These are phyloP conservation scores for Callinectes sapidus DNA, from an alignment of 2,888 invertebrate genomes.

Conservation along the genomic window DNA sequence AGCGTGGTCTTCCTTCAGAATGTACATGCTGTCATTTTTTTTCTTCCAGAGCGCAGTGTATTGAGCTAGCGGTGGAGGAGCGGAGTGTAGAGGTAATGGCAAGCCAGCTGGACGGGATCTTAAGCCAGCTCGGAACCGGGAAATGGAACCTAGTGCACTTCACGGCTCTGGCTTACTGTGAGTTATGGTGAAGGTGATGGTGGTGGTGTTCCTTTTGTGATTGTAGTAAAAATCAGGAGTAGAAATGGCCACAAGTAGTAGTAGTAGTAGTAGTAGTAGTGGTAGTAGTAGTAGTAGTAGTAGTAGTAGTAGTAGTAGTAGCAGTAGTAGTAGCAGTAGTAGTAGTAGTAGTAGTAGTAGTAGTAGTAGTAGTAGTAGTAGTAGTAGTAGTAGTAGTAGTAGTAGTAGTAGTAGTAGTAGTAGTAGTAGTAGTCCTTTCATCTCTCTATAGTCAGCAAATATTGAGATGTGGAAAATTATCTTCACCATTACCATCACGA, in stretches of 20 bases:
- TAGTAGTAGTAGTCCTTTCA: not conserved
- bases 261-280: constrained; percentile 28
- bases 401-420: not conserved
- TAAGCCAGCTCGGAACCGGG: constrained; percentile 50
- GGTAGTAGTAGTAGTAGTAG: constrained; percentile 31
- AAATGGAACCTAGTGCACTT: constrained; percentile 47
- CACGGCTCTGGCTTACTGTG: constrained; percentile 43
- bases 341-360: constrained; percentile 30
- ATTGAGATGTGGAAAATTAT: too few relatives aligned
- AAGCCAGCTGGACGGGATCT: constrained; percentile 29
- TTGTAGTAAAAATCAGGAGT: not conserved
- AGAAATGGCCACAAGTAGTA: not conserved
- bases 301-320: not conserved
- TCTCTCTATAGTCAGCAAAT: too few relatives aligned
- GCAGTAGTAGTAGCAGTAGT: constrained; percentile 3
- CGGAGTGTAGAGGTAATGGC: constrained; percentile 1
- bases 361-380: not conserved
- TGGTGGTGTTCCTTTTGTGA: not conserved
- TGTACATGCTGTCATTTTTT: not conserved
- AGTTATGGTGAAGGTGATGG: not conserved
- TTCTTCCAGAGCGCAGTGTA: not conserved
- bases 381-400: not conserved
- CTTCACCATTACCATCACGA: too few relatives aligned
- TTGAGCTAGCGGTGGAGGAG: not conserved
- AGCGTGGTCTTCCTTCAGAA: too few relatives aligned